phyloP scores from a whole-genome alignment of 1,140 invertebrate species.

The Leptonema lineaticorne region DNA sequence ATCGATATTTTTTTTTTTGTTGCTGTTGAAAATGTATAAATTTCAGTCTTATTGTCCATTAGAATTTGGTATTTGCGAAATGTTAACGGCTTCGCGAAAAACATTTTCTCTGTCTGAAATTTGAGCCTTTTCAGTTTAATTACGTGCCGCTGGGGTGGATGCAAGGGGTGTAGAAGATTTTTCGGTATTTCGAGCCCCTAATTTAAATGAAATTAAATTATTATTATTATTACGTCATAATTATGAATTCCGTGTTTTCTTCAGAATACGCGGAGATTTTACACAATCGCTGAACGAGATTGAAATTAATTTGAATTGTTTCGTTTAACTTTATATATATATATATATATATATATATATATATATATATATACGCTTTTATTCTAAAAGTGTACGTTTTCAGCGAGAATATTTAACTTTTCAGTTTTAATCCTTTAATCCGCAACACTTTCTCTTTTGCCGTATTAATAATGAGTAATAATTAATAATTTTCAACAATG shows the following conservation, averaged over 20 bases:
- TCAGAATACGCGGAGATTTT: neutral
- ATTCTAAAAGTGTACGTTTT: neutral
- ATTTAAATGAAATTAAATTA: neutral
- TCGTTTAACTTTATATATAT: neutral
- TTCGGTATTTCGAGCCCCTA: neutral
- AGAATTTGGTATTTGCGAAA: neutral
- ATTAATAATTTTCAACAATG: neutral
- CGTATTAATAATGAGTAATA: neutral
- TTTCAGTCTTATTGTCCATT: constrained; percentile 3
- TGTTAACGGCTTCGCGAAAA: neutral
- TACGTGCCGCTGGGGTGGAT: neutral
- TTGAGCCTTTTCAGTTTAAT: neutral
- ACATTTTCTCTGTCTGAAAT: neutral
- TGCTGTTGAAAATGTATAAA: neutral
- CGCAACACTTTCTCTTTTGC: too few species aligned
- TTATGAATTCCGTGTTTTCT: neutral
- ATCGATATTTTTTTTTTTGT: neutral
- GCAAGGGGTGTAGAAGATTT: neutral
- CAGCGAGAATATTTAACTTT: too few species aligned
- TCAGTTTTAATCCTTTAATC: too few species aligned
- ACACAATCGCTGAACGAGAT: neutral
- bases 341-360: neutral
- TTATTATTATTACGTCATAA: neutral
- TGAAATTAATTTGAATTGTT: neutral
- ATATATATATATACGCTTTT: neutral